These are phyloP conservation scores for Rhabdornis inornatus DNA, from an alignment of 2,113 vertebrate genomes.

Conservation along the genomic window DNA sequence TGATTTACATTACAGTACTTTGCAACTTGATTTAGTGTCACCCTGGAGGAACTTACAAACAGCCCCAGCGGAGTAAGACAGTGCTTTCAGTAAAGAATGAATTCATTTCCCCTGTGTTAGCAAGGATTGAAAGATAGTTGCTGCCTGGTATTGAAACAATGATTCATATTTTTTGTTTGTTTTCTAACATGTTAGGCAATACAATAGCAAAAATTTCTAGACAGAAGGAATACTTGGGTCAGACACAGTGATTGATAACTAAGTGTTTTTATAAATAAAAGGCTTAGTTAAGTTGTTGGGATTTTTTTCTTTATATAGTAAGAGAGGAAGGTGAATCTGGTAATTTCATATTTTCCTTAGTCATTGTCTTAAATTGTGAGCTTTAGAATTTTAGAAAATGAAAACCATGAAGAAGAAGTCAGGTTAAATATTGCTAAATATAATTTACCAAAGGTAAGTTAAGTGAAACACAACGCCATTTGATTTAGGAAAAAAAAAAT, in stretches of 20 bases:
- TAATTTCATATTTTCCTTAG: not conserved
- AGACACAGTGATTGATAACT: not conserved
- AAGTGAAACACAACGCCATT: not conserved
- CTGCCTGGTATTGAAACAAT: not conserved
- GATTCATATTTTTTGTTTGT: slow-evolving; percentile 37
- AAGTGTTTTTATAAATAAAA: not conserved
- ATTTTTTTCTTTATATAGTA: not conserved
- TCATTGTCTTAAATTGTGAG: not conserved
- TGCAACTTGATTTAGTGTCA: slow-evolving; percentile 74
- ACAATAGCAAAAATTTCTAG: not conserved
- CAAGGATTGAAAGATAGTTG: slow-evolving; percentile 26
- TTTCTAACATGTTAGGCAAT: slow-evolving; percentile 15
- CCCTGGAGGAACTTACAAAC: slow-evolving; percentile 71
- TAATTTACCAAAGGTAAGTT: not conserved
- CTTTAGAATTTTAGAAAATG: not conserved
- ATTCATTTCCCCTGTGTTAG: slow-evolving; percentile 38
- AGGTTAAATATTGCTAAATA: not conserved
- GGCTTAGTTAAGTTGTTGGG: not conserved
- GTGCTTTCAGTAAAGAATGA: slow-evolving; percentile 55
- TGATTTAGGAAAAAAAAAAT: not conserved
- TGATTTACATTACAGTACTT: slow-evolving; percentile 76
- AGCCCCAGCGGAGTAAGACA: slow-evolving; percentile 50
- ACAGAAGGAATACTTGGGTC: not conserved
- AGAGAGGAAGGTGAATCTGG: not conserved
- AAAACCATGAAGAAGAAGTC: not conserved